Base-by-base conservation (phyloP, 2,797 vertebrate genomes). In the Tangara arthus region DNA sequence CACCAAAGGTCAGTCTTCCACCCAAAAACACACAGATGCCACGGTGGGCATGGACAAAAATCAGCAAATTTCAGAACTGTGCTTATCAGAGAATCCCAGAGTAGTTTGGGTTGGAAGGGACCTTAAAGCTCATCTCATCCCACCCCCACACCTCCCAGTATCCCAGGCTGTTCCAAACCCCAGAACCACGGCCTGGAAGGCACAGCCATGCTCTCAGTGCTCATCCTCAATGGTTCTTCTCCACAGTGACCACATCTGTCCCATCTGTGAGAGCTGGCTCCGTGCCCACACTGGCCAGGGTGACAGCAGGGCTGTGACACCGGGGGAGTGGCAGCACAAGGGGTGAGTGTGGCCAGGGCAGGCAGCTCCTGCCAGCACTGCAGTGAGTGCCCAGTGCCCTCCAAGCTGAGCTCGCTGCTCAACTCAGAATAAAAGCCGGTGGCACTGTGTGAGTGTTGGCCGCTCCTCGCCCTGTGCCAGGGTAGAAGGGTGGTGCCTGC, bases 351-450 rank as follows among this genome's bases (percentile, higher is more conserved):
- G 14, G 32, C 39, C 7, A 3, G 30, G 0, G 42, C 22, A 18
- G 76, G 71, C 9, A 24, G 41, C 42, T 35, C 19, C 81, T 64
- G 8, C 4, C 63, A 28, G 66, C 52, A 4, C 34, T 6, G 4
- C 3, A 4, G 44, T 0, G n/a, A 15, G 82, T 10, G 2, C 69
- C 6, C 24, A 35, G 65, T 0, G 2, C 24, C 42, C 61, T 37
- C 52, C 7, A 15, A 39, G 8, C 14, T 0, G 12, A 26, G 6
- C 5, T 32, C 63, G 4, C 3, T 1, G 3, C 35, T 30, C 3
- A 4, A 20, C 23, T 39, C 20, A 1, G 7, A 15, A 16, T 2
- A 14, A 11, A 30, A 41, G 1, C 0, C 2, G 6, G 2, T 5
- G 5, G 14, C 26, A 32, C 39, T 1, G 15, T 0, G 1, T 11